Base-by-base conservation (phyloP, 2,888 invertebrate species). In the Spicauda simplicius region DNA sequence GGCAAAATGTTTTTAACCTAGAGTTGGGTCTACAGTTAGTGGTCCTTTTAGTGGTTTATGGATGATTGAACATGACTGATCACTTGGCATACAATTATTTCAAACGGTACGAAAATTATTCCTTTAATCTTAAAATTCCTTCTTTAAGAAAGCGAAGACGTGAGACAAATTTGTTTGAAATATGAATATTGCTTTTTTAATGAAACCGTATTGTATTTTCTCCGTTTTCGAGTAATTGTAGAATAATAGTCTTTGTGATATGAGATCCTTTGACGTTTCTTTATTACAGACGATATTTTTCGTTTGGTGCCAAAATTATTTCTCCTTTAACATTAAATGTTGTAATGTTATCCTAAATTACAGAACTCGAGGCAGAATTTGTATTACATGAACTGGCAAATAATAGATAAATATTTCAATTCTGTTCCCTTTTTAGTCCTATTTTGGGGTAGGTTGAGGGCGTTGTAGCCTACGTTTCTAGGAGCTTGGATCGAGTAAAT, bases 201-300 rank as follows among this genome's bases (percentile, higher is more conserved):
- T 33, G 45, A 56, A 56, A 48, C 11, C 30, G 33, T 56, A 18
- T 56, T 48, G 30, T 14, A 55, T 56, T 63, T 37, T 25, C 48
- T 19, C 50, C 25, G 48, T 55, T 63, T 48, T 12, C 14, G 16
- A 63, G 33, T 48, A 30, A 63, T 56, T 48, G 41, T 55, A 6
- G 30, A 56, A 25, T 63, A 56, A 18, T 45, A 16, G 30, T 20
- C 48, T 63, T 48, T 63, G 56, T 63, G 56, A 33, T 19, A 50
- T 50, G 63, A 64, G 56, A 50, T 56, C 50, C 45, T 64, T 64
- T 56, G 56, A 56, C 48, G 45, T 55, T 14, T 16, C 48, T 2
- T 63, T 64, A 50, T 64, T 48, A 20, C 33, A n/a, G 20, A 16
- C 19, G 50, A 37, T 56, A 30, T 30, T 57, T 54, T 64, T 50